A percentile compares a stretch with the other conserved stretches of the same genome.
These are phyloP conservation scores for Allygus modestus DNA, from an alignment of 2,888 invertebrate genomes.

Conservation along the genomic window DNA sequence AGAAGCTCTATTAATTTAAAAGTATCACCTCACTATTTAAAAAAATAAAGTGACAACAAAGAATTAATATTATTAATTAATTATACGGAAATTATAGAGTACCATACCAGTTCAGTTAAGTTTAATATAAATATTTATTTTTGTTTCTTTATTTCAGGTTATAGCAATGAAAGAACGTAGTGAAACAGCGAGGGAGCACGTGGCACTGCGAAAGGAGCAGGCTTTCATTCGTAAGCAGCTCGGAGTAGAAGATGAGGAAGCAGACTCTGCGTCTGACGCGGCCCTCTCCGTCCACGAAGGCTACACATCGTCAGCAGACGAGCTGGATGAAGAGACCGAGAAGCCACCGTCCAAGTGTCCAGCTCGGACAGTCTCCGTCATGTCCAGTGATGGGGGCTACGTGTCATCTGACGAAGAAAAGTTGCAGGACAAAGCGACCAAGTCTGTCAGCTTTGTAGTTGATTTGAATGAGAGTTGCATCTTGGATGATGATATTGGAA, in stretches of 20 bases:
- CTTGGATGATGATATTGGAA: background rate
- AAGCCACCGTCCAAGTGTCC: background rate
- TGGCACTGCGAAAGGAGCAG: constrained; percentile 44
- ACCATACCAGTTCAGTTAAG: no score
- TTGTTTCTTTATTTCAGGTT: constrained; percentile 12
- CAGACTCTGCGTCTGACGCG: constrained; percentile 30
- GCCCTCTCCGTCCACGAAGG: constrained; percentile 11
- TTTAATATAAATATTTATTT: background rate
- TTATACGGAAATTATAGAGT: no score
- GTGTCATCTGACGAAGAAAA: constrained; percentile 31
- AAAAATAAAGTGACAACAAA: no score
- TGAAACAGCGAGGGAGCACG: constrained; percentile 35
- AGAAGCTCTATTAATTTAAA: no score
- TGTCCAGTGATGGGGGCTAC: constrained; percentile 50
- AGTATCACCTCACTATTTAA: no score
- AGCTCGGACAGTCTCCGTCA: background rate
- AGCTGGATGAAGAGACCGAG: constrained; percentile 34
- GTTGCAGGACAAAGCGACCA: background rate
- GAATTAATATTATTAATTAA: no score
- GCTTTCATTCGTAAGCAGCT: constrained; percentile 41
- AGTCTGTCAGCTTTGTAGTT: constrained; percentile 33
- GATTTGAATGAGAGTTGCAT: constrained; percentile 13
- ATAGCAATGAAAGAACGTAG: constrained; percentile 22
- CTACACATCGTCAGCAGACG: constrained; percentile 21
- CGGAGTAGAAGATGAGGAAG: constrained; percentile 4